Base-by-base conservation (phyloP, 2,797 vertebrate species). In the Distichodus sexfasciatus region DNA sequence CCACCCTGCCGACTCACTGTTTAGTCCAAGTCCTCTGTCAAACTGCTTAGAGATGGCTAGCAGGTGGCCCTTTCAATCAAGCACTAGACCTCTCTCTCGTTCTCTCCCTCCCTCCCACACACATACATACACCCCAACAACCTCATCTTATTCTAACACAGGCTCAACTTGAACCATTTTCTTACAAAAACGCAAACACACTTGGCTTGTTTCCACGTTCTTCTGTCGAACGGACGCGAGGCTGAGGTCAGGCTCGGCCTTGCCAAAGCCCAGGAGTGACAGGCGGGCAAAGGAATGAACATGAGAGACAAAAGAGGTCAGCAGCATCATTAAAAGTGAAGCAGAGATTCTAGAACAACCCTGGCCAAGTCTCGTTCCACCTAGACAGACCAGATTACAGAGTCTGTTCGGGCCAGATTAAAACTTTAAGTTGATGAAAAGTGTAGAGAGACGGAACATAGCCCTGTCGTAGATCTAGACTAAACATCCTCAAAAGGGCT, bases 51-150 rank as follows among this genome's bases (percentile, higher is more conserved):
- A 54, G 29, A 31, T 53, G 58, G 71, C 54, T 64, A 79, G 74
- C 76, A 82, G 70, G 71, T 79, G 76, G 41, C 51, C 60, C 11
- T 74, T 61, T 53, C 14, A 63, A 72, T 43, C 54, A 47, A 21
- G 44, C 47, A 43, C 58, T 57, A 35, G 33, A 38, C 23, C 28
- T 12, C 19, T 23, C 19, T 12, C 31, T 10, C 28, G 17, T 23
- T 12, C 19, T 23, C 19, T 12, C 31, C 6, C 28, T 17, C 14
- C 5, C 10, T 14, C 9, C 8, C 12, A 24, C 59, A 35, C n/a
- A 15, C 26, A 29, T 23, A 12, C 54, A 38, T 1, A 4, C 50
- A 57, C 38, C 33, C 14, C 1, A 40, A 48, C 66, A 44, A 29
- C 15, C 24, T 2, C 36, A 15, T 54, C 53, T 44, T 6, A 17